phyloP scores from a whole-genome alignment of 2,113 vertebrate genomes.

The Cervus canadensis region DNA sequence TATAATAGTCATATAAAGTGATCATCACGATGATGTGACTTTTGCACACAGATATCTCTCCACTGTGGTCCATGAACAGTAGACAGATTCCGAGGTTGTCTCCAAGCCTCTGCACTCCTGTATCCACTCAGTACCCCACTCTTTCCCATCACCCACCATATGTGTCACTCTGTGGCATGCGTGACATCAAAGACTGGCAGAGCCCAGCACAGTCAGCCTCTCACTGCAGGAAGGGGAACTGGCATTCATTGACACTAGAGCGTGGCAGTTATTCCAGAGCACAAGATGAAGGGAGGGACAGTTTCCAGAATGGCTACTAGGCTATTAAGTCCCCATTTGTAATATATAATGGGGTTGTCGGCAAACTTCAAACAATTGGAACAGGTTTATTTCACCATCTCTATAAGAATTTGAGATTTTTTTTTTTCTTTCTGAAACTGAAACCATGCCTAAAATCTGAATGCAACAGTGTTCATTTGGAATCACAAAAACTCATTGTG shows the following conservation, averaged over 20 bases:
- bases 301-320: neutral
- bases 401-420: neutral
- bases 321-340: neutral
- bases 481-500: neutral
- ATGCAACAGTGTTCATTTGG: neutral
- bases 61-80: neutral
- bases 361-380: neutral
- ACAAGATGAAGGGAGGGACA: neutral
- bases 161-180: neutral
- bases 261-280: neutral
- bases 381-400: neutral
- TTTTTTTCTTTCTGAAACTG: neutral
- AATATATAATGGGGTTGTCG: neutral
- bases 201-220: neutral
- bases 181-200: too few species aligned
- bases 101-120: neutral
- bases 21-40: neutral
- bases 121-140: rapidly evolving
- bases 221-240: neutral
- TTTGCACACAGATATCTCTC: neutral
- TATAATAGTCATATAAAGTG: too few species aligned
- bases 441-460: neutral
- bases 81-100: neutral
- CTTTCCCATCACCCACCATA: too few species aligned
- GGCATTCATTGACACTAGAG: neutral